phyloP scores from a whole-genome alignment of 2,888 invertebrate genomes.

The Drosophila affinis region DNA sequence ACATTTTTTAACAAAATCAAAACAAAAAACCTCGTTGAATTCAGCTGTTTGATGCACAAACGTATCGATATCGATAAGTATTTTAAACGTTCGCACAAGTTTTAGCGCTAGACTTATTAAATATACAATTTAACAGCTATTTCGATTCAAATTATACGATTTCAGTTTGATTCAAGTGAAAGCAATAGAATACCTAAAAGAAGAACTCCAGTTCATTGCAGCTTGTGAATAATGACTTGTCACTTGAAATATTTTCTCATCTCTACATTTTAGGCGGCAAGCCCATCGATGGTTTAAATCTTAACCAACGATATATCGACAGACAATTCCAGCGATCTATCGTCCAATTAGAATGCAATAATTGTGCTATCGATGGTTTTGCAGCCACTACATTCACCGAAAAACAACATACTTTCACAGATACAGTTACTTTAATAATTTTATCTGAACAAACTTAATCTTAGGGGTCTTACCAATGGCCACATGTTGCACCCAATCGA shows the following conservation, averaged over 20 bases:
- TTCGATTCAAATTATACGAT: too few species aligned
- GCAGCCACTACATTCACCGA: conserved; percentile 9
- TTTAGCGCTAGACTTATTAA: too few species aligned
- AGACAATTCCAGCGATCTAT: too few species aligned
- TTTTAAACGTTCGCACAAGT: background rate
- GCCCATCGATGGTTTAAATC: background rate
- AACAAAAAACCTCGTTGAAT: conserved; percentile 35
- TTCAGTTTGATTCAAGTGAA: too few species aligned
- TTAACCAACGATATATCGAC: too few species aligned
- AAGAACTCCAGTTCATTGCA: too few species aligned
- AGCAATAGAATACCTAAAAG: too few species aligned
- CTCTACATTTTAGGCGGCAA: background rate
- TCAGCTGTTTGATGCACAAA: conserved; percentile 19
- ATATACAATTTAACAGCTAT: too few species aligned
- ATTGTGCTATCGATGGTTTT: conserved; percentile 8
- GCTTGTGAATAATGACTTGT: background rate
- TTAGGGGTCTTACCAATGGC: conserved; percentile 57
- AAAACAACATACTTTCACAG: conserved; percentile 19
- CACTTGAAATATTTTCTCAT: background rate
- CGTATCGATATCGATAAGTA: background rate
- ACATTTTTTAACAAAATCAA: conserved; percentile 23
- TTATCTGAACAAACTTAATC: conserved; percentile 40
- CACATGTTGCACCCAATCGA: conserved; percentile 62
- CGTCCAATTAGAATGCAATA: too few species aligned
- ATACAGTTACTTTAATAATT: conserved; percentile 30